Percentiles rank a stretch among this genome's conserved stretches.
phyloP scores from a whole-genome alignment of 1,140 invertebrate species.

The Euschistus heros region DNA sequence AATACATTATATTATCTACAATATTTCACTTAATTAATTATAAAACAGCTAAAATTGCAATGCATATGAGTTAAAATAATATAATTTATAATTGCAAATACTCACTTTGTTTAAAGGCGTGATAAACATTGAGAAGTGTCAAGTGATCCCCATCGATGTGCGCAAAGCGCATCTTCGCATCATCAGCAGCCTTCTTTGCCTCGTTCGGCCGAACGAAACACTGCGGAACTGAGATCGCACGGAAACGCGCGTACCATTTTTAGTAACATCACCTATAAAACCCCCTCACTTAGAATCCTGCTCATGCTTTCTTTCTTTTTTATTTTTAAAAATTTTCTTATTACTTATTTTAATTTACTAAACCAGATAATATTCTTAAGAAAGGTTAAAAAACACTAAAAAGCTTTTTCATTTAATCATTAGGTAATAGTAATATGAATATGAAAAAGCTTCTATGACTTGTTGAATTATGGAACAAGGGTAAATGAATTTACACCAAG shows the following conservation, averaged over 20 bases:
- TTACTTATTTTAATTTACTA: not conserved
- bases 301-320: slow-evolving; percentile 10
- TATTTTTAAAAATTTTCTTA: slow-evolving; percentile 1
- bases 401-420: not conserved
- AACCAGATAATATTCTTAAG: not conserved
- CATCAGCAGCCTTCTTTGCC: slow-evolving; percentile 96
- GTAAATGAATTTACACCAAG: not conserved
- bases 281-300: slow-evolving; percentile 36
- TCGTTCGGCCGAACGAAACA: slow-evolving; percentile 99
- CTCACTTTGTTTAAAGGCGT: slow-evolving; percentile 99
- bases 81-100: slow-evolving; percentile 31
- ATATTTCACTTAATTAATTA: slow-evolving; percentile 4
- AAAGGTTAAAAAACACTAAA: not conserved
- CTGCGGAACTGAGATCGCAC: slow-evolving; percentile 76
- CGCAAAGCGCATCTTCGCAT: slow-evolving; percentile 97
- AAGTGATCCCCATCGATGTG: slow-evolving; percentile 99
- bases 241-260: slow-evolving; percentile 38
- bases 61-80: not conserved
- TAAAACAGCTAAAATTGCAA: not conserved
- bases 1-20: not conserved
- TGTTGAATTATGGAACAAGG: slow-evolving; percentile 3
- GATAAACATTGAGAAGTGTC: slow-evolving; percentile 87
- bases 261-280: slow-evolving; percentile 42
- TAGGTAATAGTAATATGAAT: not conserved
- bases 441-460: not conserved